These are phyloP conservation scores for Drosophila tristis DNA, from an alignment of 1,140 invertebrate species.

Conservation along the genomic window DNA sequence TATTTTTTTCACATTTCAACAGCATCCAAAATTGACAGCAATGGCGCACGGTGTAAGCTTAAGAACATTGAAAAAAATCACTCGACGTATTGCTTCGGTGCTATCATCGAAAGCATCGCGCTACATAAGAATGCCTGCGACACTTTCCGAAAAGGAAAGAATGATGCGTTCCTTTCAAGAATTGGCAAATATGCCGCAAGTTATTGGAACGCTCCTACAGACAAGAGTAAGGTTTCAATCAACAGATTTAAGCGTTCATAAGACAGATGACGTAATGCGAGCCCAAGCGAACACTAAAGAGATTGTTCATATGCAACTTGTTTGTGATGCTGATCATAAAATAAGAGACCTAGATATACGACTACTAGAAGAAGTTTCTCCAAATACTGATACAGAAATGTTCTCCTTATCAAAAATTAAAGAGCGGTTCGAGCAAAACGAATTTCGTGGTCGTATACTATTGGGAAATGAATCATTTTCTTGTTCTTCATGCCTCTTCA, in stretches of 20 bases:
- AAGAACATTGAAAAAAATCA: slow-evolving; percentile 68
- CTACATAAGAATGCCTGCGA: slow-evolving; percentile 75
- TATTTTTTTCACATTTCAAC: not conserved
- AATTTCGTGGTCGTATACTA: slow-evolving; percentile 73
- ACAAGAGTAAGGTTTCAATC: slow-evolving; percentile 46
- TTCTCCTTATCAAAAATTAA: slow-evolving; percentile 66
- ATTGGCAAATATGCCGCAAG: slow-evolving; percentile 72
- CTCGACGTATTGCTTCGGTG: slow-evolving; percentile 65
- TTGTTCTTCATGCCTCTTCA: slow-evolving; percentile 63
- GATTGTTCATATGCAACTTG: slow-evolving; percentile 60
- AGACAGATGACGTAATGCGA: not conserved
- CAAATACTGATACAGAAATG: slow-evolving; percentile 45
- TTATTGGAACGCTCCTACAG: slow-evolving; percentile 67
- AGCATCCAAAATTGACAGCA: slow-evolving; percentile 70
- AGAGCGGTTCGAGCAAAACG: slow-evolving; percentile 76
- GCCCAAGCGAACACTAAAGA: slow-evolving; percentile 36
- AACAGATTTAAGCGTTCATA: slow-evolving; percentile 8
- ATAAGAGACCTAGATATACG: slow-evolving; percentile 73
- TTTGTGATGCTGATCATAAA: slow-evolving; percentile 68
- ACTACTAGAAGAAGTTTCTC: slow-evolving; percentile 44
- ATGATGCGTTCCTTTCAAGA: slow-evolving; percentile 68
- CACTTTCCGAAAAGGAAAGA: slow-evolving; percentile 69
- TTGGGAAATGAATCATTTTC: slow-evolving; percentile 60
- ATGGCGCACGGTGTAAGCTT: slow-evolving; percentile 61
- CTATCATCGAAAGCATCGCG: slow-evolving; percentile 69